Conservation (phyloP, 2,797 vertebrate genomes). For the Acipenser transmontanus region DNA sequence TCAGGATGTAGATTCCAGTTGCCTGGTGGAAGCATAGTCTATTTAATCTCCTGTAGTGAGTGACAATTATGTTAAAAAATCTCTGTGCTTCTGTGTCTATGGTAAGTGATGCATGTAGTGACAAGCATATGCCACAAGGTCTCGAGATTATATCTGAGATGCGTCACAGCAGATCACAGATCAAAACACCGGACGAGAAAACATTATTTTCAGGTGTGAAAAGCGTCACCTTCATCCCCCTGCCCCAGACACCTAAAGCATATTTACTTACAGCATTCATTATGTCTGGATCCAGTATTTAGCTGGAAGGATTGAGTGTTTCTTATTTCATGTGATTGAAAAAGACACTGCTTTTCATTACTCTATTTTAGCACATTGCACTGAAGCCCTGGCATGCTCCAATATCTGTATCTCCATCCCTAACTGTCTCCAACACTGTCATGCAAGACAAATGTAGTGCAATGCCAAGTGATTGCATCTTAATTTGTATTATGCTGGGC, state of each 20-base stretch:
- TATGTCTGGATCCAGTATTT: slow-evolving; percentile 62
- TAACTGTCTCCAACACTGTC: slow-evolving; percentile 16
- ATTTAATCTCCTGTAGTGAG: slow-evolving; percentile 74
- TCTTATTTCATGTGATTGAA: slow-evolving; percentile 58
- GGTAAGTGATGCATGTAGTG: slow-evolving; percentile 83
- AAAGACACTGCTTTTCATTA: slow-evolving; percentile 67
- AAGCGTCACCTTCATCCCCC: slow-evolving; percentile 85
- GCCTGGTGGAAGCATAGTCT: slow-evolving; percentile 57
- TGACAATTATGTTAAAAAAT: slow-evolving; percentile 68
- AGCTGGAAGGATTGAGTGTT: slow-evolving; percentile 67
- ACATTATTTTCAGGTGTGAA: slow-evolving; percentile 97
- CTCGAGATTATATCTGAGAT: slow-evolving; percentile 87
- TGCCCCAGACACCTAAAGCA: slow-evolving; percentile 62
- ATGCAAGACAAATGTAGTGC: slow-evolving; percentile 2
- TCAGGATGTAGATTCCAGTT: slow-evolving; percentile 41
- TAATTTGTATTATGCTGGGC: slow-evolving; percentile 21
- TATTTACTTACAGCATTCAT: slow-evolving; percentile 80
- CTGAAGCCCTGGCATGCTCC: slow-evolving; percentile 39
- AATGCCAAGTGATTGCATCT: not conserved
- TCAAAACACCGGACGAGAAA: slow-evolving; percentile 73
- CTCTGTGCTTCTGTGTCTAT: slow-evolving; percentile 57
- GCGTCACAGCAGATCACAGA: slow-evolving; percentile 87
- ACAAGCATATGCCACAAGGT: slow-evolving; percentile 81
- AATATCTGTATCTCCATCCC: slow-evolving; percentile 34
- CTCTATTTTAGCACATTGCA: slow-evolving; percentile 35